A percentile compares a stretch with the other conserved stretches of the same genome.
Conservation (phyloP, 2,797 vertebrate genomes). For the Chromobotia macracanthus region DNA sequence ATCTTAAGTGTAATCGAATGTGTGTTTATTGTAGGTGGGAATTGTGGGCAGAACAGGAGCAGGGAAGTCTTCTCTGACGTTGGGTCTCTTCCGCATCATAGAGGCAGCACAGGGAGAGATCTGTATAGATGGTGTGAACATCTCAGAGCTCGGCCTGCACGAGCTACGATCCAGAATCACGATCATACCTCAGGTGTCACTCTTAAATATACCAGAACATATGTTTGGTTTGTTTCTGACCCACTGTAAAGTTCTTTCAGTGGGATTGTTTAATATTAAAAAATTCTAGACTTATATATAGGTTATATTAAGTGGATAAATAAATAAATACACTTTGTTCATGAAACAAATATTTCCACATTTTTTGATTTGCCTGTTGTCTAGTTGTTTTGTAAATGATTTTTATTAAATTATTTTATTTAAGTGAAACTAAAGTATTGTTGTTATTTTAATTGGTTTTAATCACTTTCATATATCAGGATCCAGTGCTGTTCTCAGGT, state of each 20-base stretch:
- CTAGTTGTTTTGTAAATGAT: neutral
- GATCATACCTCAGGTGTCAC: conserved; percentile 89
- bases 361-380: no score
- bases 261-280: no score
- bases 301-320: no score
- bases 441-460: no score
- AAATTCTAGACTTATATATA: no score
- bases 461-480: conserved; percentile 70
- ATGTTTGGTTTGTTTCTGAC: no score
- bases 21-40: conserved; percentile 79
- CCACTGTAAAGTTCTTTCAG: no score
- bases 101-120: conserved; percentile 88
- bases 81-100: conserved; percentile 93
- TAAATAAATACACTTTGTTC: no score
- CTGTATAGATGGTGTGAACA: conserved; percentile 85
- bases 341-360: neutral
- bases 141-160: conserved; percentile 88
- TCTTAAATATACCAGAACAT: neutral
- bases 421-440: no score
- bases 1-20: neutral
- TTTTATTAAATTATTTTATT: no score
- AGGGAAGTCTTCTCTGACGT: conserved; percentile 91
- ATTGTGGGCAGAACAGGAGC: conserved; percentile 95
- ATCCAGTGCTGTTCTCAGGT: conserved; percentile 94
- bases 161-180: conserved; percentile 91